Conservation (phyloP, 1,140 invertebrate species). For the Tetramorium alpestre region DNA sequence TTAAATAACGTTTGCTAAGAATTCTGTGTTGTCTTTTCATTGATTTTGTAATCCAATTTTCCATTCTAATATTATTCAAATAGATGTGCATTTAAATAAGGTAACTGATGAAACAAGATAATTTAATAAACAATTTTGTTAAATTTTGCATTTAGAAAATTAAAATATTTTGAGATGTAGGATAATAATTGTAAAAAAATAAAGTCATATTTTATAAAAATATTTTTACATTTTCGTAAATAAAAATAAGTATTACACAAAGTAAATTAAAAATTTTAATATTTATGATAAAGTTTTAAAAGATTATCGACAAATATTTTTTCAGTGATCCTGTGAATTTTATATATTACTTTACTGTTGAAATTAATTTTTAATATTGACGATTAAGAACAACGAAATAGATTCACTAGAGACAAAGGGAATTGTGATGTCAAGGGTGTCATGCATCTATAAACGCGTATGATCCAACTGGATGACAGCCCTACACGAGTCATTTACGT, state of each 20-base stretch:
- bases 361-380: background rate
- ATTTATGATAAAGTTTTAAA: background rate
- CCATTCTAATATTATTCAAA: background rate
- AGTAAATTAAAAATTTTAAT: background rate
- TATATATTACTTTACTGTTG: too few relatives aligned
- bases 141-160: background rate
- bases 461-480: conserved; percentile 14
- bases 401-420: background rate
- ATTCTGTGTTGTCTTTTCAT: background rate
- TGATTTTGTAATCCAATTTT: background rate
- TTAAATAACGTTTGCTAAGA: conserved; percentile 69
- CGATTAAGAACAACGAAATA: background rate
- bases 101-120: background rate
- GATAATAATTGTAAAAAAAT: background rate
- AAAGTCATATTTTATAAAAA: background rate
- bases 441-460: conserved; percentile 31
- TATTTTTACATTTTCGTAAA: background rate
- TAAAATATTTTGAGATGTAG: background rate
- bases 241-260: background rate
- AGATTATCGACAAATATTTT: background rate
- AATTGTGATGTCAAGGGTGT: background rate
- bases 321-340: background rate
- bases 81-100: background rate
- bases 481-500: conserved; percentile 30
- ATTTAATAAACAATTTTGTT: conserved; percentile 3